Percentiles rank a stretch among this genome's conserved stretches.
phyloP scores from a whole-genome alignment of 1,140 invertebrate species.

The Leptinotarsa undecemlineata region DNA sequence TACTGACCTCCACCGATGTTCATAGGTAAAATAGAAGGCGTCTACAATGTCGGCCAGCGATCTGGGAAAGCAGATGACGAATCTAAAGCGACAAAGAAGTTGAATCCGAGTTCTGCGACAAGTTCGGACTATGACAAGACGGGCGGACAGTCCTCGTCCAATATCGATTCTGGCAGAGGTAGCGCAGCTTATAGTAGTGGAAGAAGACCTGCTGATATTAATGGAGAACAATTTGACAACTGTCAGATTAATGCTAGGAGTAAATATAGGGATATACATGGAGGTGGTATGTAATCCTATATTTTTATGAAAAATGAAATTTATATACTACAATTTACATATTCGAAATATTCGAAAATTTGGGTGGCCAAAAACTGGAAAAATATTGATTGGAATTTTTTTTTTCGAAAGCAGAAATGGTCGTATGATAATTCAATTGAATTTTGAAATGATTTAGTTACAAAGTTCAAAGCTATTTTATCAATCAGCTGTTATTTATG shows the following conservation, averaged over 20 bases:
- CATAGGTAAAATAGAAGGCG: constrained; percentile 48
- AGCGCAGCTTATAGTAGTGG: constrained; percentile 77
- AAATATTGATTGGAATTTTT: too few relatives aligned
- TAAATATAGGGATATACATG: constrained; percentile 38
- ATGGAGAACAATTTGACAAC: constrained; percentile 58
- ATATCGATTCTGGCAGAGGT: constrained; percentile 75
- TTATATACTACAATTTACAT: too few relatives aligned
- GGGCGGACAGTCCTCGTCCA: constrained; percentile 68
- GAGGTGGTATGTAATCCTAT: constrained; percentile 27
- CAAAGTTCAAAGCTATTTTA: too few relatives aligned
- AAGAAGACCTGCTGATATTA: constrained; percentile 61
- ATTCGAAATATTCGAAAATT: too few relatives aligned
- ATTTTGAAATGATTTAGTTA: too few relatives aligned
- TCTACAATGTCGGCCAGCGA: constrained; percentile 50
- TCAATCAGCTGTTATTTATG: too few relatives aligned
- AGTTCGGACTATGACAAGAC: constrained; percentile 73
- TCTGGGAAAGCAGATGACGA: constrained; percentile 42
- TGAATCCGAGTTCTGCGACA: constrained; percentile 60
- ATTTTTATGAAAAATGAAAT: too few relatives aligned
- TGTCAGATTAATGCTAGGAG: constrained; percentile 23
- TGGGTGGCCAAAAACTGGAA: too few relatives aligned
- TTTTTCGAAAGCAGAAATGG: too few relatives aligned
- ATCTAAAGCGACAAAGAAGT: constrained; percentile 56
- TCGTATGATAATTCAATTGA: too few relatives aligned
- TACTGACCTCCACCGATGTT: background rate